These are phyloP conservation scores for Burhinus oedicnemus DNA, from an alignment of 2,113 vertebrate species.

Conservation along the genomic window DNA sequence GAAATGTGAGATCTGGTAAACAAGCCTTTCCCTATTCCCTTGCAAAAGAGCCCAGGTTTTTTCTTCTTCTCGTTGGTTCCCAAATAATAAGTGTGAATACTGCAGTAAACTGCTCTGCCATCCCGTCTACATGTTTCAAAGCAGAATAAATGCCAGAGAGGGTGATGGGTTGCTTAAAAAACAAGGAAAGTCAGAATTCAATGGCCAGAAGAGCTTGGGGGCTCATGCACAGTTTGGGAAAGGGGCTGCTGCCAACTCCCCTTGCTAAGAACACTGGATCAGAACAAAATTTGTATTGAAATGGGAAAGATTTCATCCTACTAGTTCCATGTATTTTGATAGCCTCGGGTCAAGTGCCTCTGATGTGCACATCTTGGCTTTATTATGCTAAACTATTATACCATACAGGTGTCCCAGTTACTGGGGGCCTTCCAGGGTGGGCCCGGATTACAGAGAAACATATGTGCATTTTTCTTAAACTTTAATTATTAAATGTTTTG, in stretches of 20 bases:
- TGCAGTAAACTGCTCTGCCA: not conserved
- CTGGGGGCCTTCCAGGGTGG: not conserved
- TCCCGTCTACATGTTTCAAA: not conserved
- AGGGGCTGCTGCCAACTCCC: not conserved
- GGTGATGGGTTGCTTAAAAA: not conserved
- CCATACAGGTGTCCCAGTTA: not conserved
- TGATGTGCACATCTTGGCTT: not conserved
- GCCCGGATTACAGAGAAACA: not conserved
- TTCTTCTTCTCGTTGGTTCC: not conserved
- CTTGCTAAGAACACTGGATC: not conserved
- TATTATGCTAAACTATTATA: not conserved
- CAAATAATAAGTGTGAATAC: not conserved
- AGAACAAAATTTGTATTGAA: not conserved
- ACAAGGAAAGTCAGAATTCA: not conserved
- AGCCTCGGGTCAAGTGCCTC: not conserved
- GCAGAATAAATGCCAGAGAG: not conserved
- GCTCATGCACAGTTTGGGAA: not conserved
- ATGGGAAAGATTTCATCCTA: not conserved
- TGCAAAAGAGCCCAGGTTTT: not conserved
- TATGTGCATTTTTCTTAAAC: not conserved
- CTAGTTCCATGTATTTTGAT: not conserved
- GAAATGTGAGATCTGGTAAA: conserved; percentile 38
- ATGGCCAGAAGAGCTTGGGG: not conserved
- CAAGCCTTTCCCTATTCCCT: not conserved
- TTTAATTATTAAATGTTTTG: not conserved